Percentiles rank a stretch among this genome's conserved stretches.
Evolutionary conservation across 1,140 invertebrate species (phyloP).

Genomic region (Leptinotarsa defecta): DNA sequence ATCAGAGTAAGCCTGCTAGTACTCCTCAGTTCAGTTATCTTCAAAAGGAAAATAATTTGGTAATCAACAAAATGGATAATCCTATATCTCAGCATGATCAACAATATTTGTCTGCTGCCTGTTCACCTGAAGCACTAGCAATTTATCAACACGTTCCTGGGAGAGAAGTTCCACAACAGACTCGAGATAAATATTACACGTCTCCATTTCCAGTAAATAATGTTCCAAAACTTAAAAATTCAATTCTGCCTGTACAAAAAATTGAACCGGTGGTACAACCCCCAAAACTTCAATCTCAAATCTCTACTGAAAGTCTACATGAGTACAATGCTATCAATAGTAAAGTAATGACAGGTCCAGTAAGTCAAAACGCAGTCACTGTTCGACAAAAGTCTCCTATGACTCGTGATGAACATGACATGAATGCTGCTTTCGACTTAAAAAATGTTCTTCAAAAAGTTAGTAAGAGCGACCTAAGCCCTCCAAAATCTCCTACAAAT

Average conservation of each 20-base stretch:
- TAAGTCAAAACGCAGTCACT: constrained; percentile 65
- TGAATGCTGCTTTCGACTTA: constrained; percentile 59
- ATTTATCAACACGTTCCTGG: constrained; percentile 31
- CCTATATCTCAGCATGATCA: neutral
- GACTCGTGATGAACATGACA: constrained; percentile 55
- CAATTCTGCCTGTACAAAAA: neutral
- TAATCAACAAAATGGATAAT: neutral
- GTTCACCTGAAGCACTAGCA: neutral
- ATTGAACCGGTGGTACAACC: constrained; percentile 31
- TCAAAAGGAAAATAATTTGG: neutral
- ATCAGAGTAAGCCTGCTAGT: neutral
- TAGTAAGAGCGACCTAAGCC: constrained; percentile 27
- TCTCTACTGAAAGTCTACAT: constrained; percentile 43
- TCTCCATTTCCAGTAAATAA: constrained; percentile 43
- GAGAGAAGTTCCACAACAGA: constrained; percentile 11
- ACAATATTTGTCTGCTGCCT: no score
- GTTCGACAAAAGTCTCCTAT: constrained; percentile 60
- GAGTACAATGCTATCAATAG: constrained; percentile 61
- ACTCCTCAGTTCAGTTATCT: neutral
- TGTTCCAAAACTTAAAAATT: neutral
- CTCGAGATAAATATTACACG: constrained; percentile 33
- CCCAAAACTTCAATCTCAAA: constrained; percentile 39
- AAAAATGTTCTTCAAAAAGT: constrained; percentile 59
- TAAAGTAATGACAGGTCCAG: constrained; percentile 68
- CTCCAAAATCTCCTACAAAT: constrained; percentile 5